Evolutionary conservation across 2,888 invertebrate genomes (phyloP), one percentile per base, ranked within the genome.

Genomic region (Acanthosepion esculentum): DNA sequence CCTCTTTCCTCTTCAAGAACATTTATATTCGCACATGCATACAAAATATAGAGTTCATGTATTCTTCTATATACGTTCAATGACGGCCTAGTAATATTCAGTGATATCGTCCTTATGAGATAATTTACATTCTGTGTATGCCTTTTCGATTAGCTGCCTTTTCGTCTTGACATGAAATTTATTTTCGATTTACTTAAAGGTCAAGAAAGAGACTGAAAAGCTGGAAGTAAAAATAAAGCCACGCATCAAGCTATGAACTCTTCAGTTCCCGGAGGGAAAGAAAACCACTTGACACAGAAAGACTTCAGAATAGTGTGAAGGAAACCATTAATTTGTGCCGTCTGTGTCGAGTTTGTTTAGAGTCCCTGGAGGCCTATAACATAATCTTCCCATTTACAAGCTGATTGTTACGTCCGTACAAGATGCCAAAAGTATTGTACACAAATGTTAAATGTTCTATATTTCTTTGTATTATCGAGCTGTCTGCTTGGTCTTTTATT

Each of bases 121-220:
- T 78, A 78, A 78, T 78, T 78, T 78, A 78, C 78, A 78, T 78
- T 78, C 78, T 78, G n/a, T 78, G 59, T 59, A 59, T 59, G 59
- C 59, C 20, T 59, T 78, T 78, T 78, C 78, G 78, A 78, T 78
- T 78, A n/a, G 78, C 33, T n/a, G n/a, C n/a, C 78, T n/a, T 78
- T 78, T 78, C 33, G 18, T n/a, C 78, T 78, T 78, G 78, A 78
- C 78, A 78, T 33, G 78, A 78, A 78, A 78, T 78, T 78, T 78
- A n/a, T 78, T 78, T 78, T 78, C 78, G 78, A 78, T 78, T 78
- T 78, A 78, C 78, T 78, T 78, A 78, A 78, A 78, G 78, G 78
- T 78, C n/a, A 78, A 78, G 33, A 78, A 78, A 33, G 78, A 78
- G 78, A 78, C 33, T 78, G 78, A 33, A 78, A n/a, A 33, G 78